A percentile compares a stretch with the other conserved stretches of the same genome.
These are phyloP conservation scores for Panagrolaimus sp. DNA, from an alignment of 1,140 invertebrate species.

Conservation along the genomic window DNA sequence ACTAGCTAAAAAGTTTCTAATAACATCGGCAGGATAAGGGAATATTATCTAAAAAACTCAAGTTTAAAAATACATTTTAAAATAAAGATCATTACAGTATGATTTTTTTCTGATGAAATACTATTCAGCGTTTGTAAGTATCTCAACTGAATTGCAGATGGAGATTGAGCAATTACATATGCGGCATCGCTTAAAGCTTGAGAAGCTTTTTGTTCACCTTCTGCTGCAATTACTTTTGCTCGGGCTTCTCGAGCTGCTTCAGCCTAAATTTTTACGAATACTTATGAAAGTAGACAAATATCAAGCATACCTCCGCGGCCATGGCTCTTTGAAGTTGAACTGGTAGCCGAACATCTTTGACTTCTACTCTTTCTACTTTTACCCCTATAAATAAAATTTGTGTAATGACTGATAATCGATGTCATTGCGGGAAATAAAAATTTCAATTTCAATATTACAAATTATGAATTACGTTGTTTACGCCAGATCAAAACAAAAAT, in stretches of 20 bases:
- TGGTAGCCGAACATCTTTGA: conserved; percentile 61
- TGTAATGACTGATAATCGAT: background rate
- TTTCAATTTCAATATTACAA: conserved; percentile 63
- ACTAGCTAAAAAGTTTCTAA: conserved; percentile 16
- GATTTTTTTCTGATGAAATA: conserved; percentile 56
- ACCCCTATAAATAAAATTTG: conserved; percentile 60
- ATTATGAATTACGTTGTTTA: conserved; percentile 75
- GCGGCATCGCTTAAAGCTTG: conserved; percentile 77
- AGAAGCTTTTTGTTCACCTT: conserved; percentile 76
- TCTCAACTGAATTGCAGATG: conserved; percentile 59
- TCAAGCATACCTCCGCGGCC: conserved; percentile 58
- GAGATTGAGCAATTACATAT: conserved; percentile 69
- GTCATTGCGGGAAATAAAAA: no score
- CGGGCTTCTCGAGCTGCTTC: conserved; percentile 62
- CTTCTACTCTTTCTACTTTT: conserved; percentile 65
- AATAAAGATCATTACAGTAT: background rate
- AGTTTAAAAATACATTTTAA: conserved; percentile 25
- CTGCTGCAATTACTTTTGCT: conserved; percentile 63
- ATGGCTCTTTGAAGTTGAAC: conserved; percentile 62
- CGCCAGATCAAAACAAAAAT: no score
- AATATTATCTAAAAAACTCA: conserved; percentile 59
- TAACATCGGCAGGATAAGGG: conserved; percentile 55
- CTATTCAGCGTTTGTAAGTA: conserved; percentile 60
- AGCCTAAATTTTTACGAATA: conserved; percentile 64
- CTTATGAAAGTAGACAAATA: background rate